These are phyloP conservation scores for Actenoides hombroni DNA, from an alignment of 2,113 vertebrate genomes.

Conservation along the genomic window DNA sequence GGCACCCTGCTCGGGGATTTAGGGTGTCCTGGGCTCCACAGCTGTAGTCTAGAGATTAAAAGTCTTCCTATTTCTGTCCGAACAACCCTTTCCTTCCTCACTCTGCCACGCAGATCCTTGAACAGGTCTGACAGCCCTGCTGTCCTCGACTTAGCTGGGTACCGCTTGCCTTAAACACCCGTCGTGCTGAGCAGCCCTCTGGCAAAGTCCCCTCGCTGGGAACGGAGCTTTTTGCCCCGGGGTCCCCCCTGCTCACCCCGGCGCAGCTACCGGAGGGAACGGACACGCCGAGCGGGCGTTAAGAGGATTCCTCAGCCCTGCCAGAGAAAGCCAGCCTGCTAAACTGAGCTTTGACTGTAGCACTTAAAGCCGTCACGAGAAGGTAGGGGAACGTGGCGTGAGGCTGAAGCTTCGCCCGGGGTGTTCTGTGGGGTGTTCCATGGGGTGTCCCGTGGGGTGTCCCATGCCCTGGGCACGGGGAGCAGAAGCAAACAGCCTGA, in stretches of 20 bases:
- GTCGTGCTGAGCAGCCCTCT: not conserved
- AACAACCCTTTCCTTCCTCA: not conserved
- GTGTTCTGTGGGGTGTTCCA: not conserved
- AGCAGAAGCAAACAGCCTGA: not conserved
- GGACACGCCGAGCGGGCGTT: accelerated
- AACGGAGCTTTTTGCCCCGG: not conserved
- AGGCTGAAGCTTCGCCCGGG: not conserved
- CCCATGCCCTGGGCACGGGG: accelerated
- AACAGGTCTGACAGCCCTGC: not conserved
- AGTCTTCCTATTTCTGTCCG: not conserved
- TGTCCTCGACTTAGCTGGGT: not conserved
- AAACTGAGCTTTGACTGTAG: not conserved
- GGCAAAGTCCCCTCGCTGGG: not conserved
- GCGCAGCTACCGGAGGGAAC: not conserved
- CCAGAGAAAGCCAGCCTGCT: not conserved
- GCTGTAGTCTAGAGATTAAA: not conserved
- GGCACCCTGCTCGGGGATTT: not conserved
- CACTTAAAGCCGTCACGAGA: not conserved
- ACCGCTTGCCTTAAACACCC: not conserved
- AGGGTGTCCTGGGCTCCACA: not conserved
- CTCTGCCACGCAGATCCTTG: accelerated
- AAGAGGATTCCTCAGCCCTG: not conserved
- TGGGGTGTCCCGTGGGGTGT: not conserved
- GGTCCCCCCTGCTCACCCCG: not conserved
- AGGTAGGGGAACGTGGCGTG: not conserved